A percentile compares a stretch with the other conserved stretches of the same genome.
Evolutionary conservation across 1,140 invertebrate species (phyloP).

Genomic region (Sminthurides bifidus): DNA sequence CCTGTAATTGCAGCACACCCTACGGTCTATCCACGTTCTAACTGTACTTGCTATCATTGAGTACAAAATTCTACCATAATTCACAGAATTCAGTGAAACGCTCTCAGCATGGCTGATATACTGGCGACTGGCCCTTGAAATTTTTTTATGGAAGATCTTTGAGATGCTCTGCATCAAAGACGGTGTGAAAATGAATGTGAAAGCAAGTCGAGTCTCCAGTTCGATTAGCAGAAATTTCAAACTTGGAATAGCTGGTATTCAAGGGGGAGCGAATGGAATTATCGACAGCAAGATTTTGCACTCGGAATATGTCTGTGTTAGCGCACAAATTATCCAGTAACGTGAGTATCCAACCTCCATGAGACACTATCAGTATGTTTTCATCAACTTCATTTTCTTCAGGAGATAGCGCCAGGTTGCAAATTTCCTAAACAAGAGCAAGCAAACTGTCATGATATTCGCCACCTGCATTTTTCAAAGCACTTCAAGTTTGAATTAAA

Average conservation of each 20-base stretch:
- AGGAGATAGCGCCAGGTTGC: not conserved
- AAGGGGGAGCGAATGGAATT: not conserved
- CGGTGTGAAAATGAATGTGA: not conserved
- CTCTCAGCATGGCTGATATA: no score
- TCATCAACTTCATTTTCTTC: not conserved
- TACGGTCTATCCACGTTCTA: no score
- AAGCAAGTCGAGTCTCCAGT: not conserved
- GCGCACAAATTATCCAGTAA: not conserved
- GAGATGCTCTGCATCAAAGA: constrained; percentile 2
- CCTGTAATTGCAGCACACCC: no score
- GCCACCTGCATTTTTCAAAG: no score
- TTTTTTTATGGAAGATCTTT: no score
- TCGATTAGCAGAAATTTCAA: no score
- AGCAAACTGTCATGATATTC: no score
- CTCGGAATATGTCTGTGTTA: not conserved
- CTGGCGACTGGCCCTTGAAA: no score
- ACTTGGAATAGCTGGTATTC: not conserved
- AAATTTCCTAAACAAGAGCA: constrained; percentile 3
- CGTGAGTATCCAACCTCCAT: constrained; percentile 3
- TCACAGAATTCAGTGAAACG: no score
- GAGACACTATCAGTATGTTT: not conserved
- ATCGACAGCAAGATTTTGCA: constrained; percentile 2
- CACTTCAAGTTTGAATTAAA: not conserved
- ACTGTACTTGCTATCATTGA: no score
- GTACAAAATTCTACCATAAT: no score